phyloP scores from a whole-genome alignment of 2,888 invertebrate species.

The Dromius quadrimaculatus region DNA sequence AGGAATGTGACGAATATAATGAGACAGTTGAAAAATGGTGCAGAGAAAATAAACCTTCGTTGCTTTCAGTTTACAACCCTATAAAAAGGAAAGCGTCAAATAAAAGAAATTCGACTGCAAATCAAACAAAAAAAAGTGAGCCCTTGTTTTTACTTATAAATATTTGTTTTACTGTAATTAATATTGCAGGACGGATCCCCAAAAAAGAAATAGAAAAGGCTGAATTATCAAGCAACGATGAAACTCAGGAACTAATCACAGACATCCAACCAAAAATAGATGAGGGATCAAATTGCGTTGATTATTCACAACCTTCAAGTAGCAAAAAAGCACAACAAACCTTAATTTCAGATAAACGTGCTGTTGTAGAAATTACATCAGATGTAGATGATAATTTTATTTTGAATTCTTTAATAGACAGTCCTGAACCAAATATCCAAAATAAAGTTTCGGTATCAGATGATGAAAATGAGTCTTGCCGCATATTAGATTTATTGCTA shows the following conservation, averaged over 20 bases:
- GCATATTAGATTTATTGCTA: slow-evolving; percentile 43
- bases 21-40: slow-evolving; percentile 17
- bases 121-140: not conserved
- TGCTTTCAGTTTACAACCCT: not conserved
- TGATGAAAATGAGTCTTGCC: slow-evolving; percentile 33
- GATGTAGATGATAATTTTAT: slow-evolving; percentile 25
- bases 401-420: slow-evolving; percentile 37
- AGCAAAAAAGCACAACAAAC: not conserved
- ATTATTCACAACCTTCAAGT: not conserved
- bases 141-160: not conserved
- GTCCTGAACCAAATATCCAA: slow-evolving; percentile 1
- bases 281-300: not conserved
- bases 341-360: too few species aligned
- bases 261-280: not conserved
- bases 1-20: slow-evolving; percentile 16
- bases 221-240: not conserved
- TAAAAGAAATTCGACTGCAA: not conserved
- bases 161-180: not conserved
- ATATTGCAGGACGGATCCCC: not conserved
- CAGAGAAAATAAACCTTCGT: slow-evolving; percentile 10
- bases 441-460: slow-evolving; percentile 7
- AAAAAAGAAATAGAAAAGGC: not conserved
- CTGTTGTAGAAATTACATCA: not conserved
- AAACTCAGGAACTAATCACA: not conserved
- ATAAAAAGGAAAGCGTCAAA: not conserved